These are phyloP conservation scores for Chrysotoxum bicinctum DNA, from an alignment of 2,888 invertebrate species.

Conservation along the genomic window DNA sequence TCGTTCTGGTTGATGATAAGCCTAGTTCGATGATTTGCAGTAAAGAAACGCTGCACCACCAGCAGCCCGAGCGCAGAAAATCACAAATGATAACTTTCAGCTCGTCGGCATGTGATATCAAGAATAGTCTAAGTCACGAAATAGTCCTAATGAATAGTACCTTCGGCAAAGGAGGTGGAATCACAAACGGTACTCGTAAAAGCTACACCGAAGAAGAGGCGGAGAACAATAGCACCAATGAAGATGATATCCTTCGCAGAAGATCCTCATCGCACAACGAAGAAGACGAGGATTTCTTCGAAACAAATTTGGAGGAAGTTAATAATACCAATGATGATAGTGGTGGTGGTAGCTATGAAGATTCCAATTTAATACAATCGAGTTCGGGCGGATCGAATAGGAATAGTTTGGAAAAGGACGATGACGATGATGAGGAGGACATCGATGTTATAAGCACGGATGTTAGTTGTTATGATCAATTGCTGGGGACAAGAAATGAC, in stretches of 20 bases:
- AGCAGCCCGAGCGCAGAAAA: conserved; percentile 79
- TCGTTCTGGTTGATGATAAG: conserved; percentile 81
- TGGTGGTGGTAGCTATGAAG: conserved; percentile 81
- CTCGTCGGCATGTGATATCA: conserved; percentile 80
- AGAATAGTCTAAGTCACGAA: conserved; percentile 81
- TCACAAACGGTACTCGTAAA: conserved; percentile 75
- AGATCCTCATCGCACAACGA: conserved; percentile 75
- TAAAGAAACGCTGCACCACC: conserved; percentile 77
- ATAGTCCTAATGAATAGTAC: conserved; percentile 76
- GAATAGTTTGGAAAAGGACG: conserved; percentile 81
- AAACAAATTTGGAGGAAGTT: conserved; percentile 79
- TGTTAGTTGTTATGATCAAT: conserved; percentile 81
- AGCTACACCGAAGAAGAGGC: conserved; percentile 79
- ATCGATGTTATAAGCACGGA: conserved; percentile 81
- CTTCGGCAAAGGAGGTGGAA: conserved; percentile 52
- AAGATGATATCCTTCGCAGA: conserved; percentile 78
- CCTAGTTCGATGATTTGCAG: conserved; percentile 80
- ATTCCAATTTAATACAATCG: conserved; percentile 80
- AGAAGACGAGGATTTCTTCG: conserved; percentile 80
- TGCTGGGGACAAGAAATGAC: conserved; percentile 79
- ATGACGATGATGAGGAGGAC: conserved; percentile 81
- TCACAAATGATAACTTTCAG: conserved; percentile 81
- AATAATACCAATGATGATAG: conserved; percentile 81
- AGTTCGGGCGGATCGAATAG: conserved; percentile 80
- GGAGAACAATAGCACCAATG: conserved; percentile 61